These are phyloP conservation scores for Melanogrammus aeglefinus DNA, from an alignment of 2,797 vertebrate genomes.

Conservation along the genomic window DNA sequence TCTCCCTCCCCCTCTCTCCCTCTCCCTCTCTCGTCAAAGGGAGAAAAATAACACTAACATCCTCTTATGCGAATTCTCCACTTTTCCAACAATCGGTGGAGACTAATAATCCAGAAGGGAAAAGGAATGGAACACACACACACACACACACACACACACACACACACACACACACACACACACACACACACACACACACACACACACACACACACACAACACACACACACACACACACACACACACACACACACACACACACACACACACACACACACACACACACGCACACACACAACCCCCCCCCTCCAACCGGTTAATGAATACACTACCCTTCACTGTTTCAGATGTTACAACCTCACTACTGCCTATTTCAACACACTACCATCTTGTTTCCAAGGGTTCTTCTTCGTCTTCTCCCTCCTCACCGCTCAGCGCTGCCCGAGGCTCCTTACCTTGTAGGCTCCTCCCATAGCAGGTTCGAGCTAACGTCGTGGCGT, in stretches of 20 bases:
- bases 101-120: not conserved
- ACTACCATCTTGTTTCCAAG: not conserved
- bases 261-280: slow-evolving; percentile 9
- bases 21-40: not conserved
- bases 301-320: not conserved
- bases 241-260: slow-evolving; percentile 21
- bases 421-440: not conserved
- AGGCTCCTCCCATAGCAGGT: too few relatives aligned
- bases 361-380: not conserved
- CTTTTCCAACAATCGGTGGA: not conserved
- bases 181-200: slow-evolving; percentile 9
- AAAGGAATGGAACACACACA: not conserved
- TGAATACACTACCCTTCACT: too few relatives aligned
- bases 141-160: slow-evolving; percentile 14
- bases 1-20: not conserved
- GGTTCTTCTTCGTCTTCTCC: not conserved
- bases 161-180: slow-evolving; percentile 24
- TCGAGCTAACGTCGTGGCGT: too few relatives aligned
- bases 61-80: too few relatives aligned
- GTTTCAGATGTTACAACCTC: not conserved
- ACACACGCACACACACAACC: slow-evolving; percentile 12
- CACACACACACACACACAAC: slow-evolving; percentile 5
- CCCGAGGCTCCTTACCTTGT: too few relatives aligned
- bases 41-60: too few relatives aligned
- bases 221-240: slow-evolving; percentile 9